These are phyloP conservation scores for Rhimphoctona megacephalus DNA, from an alignment of 2,888 invertebrate genomes.

Conservation along the genomic window DNA sequence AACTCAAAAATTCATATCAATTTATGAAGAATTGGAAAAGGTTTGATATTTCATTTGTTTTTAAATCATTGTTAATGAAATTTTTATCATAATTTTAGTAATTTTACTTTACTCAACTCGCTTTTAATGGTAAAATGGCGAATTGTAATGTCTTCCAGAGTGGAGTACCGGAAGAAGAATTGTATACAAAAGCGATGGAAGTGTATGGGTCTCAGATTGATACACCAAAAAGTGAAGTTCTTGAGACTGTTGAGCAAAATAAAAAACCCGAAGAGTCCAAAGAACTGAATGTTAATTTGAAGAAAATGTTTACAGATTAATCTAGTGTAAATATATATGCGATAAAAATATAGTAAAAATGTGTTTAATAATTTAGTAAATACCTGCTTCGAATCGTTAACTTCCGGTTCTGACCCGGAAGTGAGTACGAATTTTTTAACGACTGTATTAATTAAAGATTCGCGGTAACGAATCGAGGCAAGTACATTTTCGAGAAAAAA, in stretches of 20 bases:
- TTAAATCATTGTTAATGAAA: neutral
- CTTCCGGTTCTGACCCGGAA: neutral
- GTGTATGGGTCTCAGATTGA: constrained; percentile 30
- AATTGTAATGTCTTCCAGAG: constrained; percentile 64
- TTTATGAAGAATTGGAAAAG: constrained; percentile 87
- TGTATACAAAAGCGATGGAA: constrained; percentile 73
- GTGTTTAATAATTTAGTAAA: neutral
- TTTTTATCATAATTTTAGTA: neutral
- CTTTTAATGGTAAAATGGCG: neutral
- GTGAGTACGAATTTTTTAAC: neutral
- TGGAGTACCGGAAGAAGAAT: constrained; percentile 64
- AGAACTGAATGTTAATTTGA: constrained; percentile 15
- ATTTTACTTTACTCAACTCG: neutral
- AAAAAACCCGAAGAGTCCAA: neutral
- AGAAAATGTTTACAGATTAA: constrained; percentile 46
- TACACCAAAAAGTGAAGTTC: neutral
- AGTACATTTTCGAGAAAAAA: too few species aligned
- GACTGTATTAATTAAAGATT: neutral
- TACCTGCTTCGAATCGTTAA: neutral
- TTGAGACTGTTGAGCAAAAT: neutral
- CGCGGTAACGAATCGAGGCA: too few species aligned
- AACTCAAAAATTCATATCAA: constrained; percentile 88
- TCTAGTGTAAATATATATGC: neutral
- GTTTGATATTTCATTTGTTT: constrained; percentile 64
- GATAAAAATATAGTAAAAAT: neutral